Conservation (phyloP, 2,113 vertebrate species). For the Psephotus haematonotus region DNA sequence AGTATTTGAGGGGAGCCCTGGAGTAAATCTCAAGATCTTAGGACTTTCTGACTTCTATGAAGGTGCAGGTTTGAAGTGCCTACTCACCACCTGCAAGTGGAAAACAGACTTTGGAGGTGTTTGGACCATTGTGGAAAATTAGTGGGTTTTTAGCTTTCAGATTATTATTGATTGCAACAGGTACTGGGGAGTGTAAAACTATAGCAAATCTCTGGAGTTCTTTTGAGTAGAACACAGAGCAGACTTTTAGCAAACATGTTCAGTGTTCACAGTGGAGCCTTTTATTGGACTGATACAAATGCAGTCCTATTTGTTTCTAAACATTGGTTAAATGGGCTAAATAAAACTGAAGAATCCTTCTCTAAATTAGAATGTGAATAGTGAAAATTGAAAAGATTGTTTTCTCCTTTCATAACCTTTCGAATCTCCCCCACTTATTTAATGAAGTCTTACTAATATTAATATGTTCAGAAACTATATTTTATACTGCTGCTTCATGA, state of each 20-base stretch:
- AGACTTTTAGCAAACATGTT: neutral
- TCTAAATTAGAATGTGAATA: conserved; percentile 20
- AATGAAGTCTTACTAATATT: neutral
- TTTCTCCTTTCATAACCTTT: neutral
- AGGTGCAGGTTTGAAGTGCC: neutral
- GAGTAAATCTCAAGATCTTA: neutral
- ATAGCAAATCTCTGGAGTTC: neutral
- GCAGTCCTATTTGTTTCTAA: conserved; percentile 15
- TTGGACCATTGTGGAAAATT: neutral
- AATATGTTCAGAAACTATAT: neutral
- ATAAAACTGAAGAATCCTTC: neutral
- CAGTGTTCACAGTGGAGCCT: neutral
- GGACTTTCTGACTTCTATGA: neutral
- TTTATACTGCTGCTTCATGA: conserved; percentile 9
- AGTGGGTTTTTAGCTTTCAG: neutral
- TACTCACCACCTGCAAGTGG: neutral
- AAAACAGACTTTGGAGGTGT: neutral
- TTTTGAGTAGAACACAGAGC: neutral
- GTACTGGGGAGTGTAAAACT: neutral
- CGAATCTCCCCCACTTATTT: neutral
- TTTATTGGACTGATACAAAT: neutral
- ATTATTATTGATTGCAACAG: neutral
- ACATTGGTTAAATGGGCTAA: neutral
- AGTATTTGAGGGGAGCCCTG: neutral
- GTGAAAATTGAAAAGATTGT: neutral